Conservation (phyloP, 2,797 vertebrate genomes). For the Cryptoprocta ferox region DNA sequence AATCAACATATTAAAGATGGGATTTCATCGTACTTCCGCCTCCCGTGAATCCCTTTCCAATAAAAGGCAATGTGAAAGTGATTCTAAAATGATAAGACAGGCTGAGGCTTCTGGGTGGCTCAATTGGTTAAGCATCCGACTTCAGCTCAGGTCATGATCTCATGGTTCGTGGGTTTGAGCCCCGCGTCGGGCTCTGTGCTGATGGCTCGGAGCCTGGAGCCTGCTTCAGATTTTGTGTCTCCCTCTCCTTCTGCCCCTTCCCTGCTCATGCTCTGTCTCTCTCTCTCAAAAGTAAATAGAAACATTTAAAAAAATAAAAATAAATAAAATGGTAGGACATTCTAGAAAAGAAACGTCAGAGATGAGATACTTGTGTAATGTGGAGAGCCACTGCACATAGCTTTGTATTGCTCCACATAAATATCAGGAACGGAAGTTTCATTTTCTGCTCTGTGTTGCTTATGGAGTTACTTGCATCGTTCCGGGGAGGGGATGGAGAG, state of each 20-base stretch:
- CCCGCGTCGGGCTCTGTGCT: no score
- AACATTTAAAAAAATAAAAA: no score
- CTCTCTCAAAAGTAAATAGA: no score
- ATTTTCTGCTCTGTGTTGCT: not conserved
- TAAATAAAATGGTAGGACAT: not conserved
- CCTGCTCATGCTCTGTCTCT: no score
- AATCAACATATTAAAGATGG: not conserved
- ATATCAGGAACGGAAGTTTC: accelerated
- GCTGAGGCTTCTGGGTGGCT: no score
- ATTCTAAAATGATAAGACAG: no score
- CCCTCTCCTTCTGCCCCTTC: no score
- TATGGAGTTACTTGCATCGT: accelerated
- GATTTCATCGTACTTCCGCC: not conserved
- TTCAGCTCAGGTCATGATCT: no score
- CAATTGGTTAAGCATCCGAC: no score
- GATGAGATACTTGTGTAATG: accelerated
- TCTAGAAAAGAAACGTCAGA: not conserved
- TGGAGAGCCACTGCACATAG: accelerated
- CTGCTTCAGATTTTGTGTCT: no score
- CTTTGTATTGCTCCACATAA: not conserved
- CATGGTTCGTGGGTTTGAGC: no score
- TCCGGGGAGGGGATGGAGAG: not conserved
- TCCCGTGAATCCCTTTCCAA: not conserved
- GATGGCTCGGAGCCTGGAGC: no score
- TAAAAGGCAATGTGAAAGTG: not conserved